phyloP scores from a whole-genome alignment of 2,113 vertebrate species.

The Polypterus bichir region DNA sequence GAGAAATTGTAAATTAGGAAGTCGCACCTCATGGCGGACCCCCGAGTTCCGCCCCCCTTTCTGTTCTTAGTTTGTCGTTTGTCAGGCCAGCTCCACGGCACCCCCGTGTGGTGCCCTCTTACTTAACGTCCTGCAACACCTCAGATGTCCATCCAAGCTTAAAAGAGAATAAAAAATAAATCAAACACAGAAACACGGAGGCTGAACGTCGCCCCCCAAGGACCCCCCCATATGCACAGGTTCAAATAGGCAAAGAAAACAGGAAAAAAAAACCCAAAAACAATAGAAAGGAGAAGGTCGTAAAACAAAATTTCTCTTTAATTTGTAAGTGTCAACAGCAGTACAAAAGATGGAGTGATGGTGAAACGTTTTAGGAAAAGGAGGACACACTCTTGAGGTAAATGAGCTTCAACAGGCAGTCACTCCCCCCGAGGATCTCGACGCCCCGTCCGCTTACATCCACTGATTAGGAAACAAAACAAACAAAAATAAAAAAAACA shows the following conservation, averaged over 20 bases:
- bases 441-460: slow-evolving; percentile 64
- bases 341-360: slow-evolving; percentile 99
- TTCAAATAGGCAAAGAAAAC: neutral
- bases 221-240: too few relatives aligned
- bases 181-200: too few relatives aligned
- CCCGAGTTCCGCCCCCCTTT: too few relatives aligned
- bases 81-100: too few relatives aligned
- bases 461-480: slow-evolving; percentile 33
- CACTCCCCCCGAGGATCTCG: slow-evolving; percentile 52
- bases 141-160: too few relatives aligned
- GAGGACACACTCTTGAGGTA: slow-evolving; percentile 96
- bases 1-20: too few relatives aligned
- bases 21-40: too few relatives aligned
- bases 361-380: slow-evolving; percentile 81
- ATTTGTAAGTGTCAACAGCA: slow-evolving; percentile 99
- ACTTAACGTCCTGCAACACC: too few relatives aligned
- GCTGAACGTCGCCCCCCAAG: too few relatives aligned
- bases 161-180: too few relatives aligned
- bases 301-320: slow-evolving; percentile 99
- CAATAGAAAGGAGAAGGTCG: slow-evolving; percentile 38
- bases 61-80: too few relatives aligned
- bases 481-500: slow-evolving; percentile 38
- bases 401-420: slow-evolving; percentile 98
- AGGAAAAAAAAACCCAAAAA: slow-evolving; percentile 3
- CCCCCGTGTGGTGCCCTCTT: too few relatives aligned